phyloP scores from a whole-genome alignment of 2,113 vertebrate species.

The Lutjanus erythropterus region DNA sequence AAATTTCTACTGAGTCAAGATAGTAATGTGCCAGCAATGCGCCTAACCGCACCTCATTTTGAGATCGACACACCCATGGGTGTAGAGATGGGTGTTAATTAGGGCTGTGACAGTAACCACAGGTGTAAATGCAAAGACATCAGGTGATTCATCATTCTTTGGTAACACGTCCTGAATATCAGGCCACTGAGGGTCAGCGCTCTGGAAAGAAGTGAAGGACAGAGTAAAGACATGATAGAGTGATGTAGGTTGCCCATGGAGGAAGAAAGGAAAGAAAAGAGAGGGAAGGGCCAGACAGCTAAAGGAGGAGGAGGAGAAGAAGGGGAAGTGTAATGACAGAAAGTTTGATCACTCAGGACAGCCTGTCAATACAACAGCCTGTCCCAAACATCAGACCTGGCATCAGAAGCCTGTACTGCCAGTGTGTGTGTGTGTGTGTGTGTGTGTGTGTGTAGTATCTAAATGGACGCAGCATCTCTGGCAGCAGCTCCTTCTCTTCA shows the following conservation, averaged over 20 bases:
- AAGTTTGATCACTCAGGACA: not conserved
- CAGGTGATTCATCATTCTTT: not conserved
- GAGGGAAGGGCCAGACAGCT: too few relatives aligned
- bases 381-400: too few relatives aligned
- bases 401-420: not conserved
- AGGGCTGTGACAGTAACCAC: too few relatives aligned
- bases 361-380: not conserved
- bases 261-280: not conserved
- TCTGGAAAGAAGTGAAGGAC: not conserved
- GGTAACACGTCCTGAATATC: not conserved
- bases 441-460: not conserved
- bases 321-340: not conserved
- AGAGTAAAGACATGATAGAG: not conserved
- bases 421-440: not conserved
- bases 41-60: too few relatives aligned
- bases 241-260: not conserved
- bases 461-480: not conserved
- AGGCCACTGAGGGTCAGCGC: not conserved
- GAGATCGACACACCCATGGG: too few relatives aligned
- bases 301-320: too few relatives aligned
- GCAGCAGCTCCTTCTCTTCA: slow-evolving; percentile 2
- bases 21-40: too few relatives aligned
- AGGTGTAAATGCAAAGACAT: not conserved
- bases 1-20: too few relatives aligned
- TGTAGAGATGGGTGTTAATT: too few relatives aligned